phyloP scores from a whole-genome alignment of 2,888 invertebrate genomes.

The Bursaphelenchus okinawaensis region DNA sequence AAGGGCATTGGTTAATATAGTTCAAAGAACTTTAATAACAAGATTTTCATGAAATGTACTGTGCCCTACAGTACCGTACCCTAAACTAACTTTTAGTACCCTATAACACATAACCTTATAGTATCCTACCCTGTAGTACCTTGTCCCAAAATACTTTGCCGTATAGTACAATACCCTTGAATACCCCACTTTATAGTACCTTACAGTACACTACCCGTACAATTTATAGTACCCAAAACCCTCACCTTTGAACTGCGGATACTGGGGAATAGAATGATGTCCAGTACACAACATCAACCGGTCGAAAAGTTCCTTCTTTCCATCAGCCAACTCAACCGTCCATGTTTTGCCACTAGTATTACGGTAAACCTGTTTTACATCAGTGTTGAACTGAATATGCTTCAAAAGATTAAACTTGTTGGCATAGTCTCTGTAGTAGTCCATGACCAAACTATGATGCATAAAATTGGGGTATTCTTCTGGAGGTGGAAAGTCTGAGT shows the following conservation, averaged over 20 bases:
- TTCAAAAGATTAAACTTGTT: slow-evolving; percentile 39
- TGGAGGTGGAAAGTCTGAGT: slow-evolving; percentile 56
- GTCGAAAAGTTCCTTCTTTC: slow-evolving; percentile 57
- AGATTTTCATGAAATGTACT: too few species aligned
- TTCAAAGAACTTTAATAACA: neutral
- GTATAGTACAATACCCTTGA: too few species aligned
- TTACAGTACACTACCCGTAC: too few species aligned
- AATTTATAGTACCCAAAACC: too few species aligned
- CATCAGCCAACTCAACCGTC: slow-evolving; percentile 33
- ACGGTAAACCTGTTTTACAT: slow-evolving; percentile 35
- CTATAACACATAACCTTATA: too few species aligned
- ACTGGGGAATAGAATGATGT: slow-evolving; percentile 60
- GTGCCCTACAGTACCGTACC: too few species aligned
- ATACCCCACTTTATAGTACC: too few species aligned
- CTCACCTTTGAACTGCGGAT: slow-evolving; percentile 57
- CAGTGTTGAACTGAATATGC: slow-evolving; percentile 49
- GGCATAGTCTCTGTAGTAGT: slow-evolving; percentile 51
- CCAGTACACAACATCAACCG: slow-evolving; percentile 62
- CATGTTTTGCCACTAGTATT: slow-evolving; percentile 29
- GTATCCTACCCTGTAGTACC: too few species aligned
- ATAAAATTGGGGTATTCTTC: slow-evolving; percentile 40
- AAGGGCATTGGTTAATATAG: neutral
- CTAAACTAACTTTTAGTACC: too few species aligned
- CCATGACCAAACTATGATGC: slow-evolving; percentile 43
- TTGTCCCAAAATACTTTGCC: too few species aligned